Evolutionary conservation across 2,113 vertebrate species (phyloP).

Genomic region (Cervus canadensis): DNA sequence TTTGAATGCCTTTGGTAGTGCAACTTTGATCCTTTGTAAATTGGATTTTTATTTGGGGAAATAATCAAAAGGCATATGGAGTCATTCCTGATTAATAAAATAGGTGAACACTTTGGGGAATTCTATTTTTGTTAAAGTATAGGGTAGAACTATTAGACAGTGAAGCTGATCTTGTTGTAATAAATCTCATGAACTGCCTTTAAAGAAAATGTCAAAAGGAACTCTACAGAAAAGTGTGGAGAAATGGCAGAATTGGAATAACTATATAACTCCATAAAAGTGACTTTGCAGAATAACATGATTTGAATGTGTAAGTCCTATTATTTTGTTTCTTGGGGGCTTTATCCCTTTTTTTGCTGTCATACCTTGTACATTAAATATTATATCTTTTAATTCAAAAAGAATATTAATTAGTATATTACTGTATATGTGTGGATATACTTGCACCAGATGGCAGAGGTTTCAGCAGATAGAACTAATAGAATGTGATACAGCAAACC

Average conservation of each 20-base stretch:
- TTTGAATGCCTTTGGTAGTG: background rate
- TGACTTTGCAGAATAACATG: background rate
- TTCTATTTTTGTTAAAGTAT: conserved; percentile 24
- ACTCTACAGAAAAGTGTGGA: background rate
- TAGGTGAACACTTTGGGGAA: background rate
- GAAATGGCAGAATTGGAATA: background rate
- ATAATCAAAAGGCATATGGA: conserved; percentile 21
- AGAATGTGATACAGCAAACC: background rate
- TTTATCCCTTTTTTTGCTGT: background rate
- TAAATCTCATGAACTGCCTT: background rate
- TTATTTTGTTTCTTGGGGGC: background rate
- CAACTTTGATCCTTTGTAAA: conserved; percentile 21
- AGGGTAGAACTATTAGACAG: conserved; percentile 6
- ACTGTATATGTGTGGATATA: background rate
- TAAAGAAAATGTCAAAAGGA: conserved; percentile 46
- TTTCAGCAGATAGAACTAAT: background rate
- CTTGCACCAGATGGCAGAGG: background rate
- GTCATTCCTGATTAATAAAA: conserved; percentile 19
- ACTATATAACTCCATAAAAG: background rate
- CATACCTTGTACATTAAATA: background rate
- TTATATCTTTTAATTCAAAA: background rate
- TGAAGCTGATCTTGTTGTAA: conserved; percentile 17
- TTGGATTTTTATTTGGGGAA: conserved; percentile 49
- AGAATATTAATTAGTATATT: background rate
- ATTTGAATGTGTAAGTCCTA: background rate